These are phyloP conservation scores for Lasioglossum marginatum DNA, from an alignment of 2,888 invertebrate genomes.

Conservation along the genomic window DNA sequence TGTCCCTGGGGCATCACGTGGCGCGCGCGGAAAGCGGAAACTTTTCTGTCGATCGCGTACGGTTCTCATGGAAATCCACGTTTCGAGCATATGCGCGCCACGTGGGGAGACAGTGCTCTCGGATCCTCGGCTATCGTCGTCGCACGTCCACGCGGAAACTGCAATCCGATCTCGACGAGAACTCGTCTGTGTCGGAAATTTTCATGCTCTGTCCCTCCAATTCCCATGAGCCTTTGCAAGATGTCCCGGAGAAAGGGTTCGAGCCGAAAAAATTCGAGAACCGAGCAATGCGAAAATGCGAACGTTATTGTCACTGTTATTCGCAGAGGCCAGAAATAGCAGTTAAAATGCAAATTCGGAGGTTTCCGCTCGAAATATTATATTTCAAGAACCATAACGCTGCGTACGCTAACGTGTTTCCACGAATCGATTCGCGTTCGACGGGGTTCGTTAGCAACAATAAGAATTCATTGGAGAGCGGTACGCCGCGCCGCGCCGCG, in stretches of 20 bases:
- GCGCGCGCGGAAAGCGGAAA: neutral
- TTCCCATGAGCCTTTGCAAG: neutral
- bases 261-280: neutral
- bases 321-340: too few relatives aligned
- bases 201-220: neutral
- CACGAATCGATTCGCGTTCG: slow-evolving; percentile 2
- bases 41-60: neutral
- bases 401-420: neutral
- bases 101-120: neutral
- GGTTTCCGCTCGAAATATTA: too few relatives aligned
- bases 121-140: neutral
- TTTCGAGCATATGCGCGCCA: neutral
- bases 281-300: too few relatives aligned
- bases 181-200: neutral
- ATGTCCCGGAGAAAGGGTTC: neutral
- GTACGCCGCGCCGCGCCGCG: too few relatives aligned
- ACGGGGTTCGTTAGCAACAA: neutral
- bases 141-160: neutral
- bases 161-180: slow-evolving; percentile 4
- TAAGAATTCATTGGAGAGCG: slow-evolving; percentile 4
- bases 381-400: neutral
- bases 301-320: too few relatives aligned
- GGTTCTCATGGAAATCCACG: slow-evolving; percentile 3
- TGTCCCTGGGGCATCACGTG: neutral
- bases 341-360: neutral